These are phyloP conservation scores for Bhutanitis thaidina DNA, from an alignment of 2,888 invertebrate species.

Conservation along the genomic window DNA sequence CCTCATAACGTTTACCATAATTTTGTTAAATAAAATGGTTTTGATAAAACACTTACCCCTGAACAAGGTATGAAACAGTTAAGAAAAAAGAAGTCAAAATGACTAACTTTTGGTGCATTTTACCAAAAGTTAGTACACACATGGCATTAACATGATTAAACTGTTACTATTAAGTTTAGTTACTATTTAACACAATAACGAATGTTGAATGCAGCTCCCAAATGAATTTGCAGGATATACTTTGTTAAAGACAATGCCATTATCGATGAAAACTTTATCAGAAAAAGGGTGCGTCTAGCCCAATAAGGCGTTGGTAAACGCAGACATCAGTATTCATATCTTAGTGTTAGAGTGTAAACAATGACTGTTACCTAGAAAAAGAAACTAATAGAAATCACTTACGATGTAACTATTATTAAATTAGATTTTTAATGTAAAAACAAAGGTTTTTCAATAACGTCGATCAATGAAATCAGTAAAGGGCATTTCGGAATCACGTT, in stretches of 20 bases:
- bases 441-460: no score
- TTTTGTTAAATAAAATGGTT: no score
- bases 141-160: slow-evolving; percentile 34
- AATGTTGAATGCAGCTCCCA: slow-evolving; percentile 46
- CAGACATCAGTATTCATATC: slow-evolving; percentile 62
- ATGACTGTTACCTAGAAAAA: neutral
- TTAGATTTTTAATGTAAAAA: no score
- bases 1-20: no score
- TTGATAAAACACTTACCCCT: slow-evolving; percentile 49
- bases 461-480: no score
- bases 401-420: no score
- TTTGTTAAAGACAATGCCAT: slow-evolving; percentile 43
- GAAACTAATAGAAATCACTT: no score
- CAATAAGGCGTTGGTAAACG: slow-evolving; percentile 63
- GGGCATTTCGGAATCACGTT: no score
- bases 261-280: slow-evolving; percentile 50
- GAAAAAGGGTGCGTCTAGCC: slow-evolving; percentile 55
- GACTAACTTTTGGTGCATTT: slow-evolving; percentile 21
- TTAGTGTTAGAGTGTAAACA: slow-evolving; percentile 23
- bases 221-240: slow-evolving; percentile 43
- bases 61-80: slow-evolving; percentile 49
- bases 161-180: slow-evolving; percentile 35
- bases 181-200: slow-evolving; percentile 29
- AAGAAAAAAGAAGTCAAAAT: slow-evolving; percentile 45
- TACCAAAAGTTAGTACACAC: slow-evolving; percentile 24